Conservation (phyloP, 2,888 invertebrate genomes). For the Coleophora flavipennella region DNA sequence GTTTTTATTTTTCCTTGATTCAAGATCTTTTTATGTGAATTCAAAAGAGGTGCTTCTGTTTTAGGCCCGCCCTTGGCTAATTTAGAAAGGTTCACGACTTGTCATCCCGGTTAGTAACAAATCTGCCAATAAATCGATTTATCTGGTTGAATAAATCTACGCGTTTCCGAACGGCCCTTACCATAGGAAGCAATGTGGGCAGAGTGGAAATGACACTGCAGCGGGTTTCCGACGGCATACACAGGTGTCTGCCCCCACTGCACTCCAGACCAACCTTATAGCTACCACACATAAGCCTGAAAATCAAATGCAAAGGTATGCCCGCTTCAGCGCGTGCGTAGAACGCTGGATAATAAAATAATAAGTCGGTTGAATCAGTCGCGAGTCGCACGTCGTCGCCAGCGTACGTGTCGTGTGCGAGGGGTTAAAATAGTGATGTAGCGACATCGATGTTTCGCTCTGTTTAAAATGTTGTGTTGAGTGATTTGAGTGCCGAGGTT, state of each 20-base stretch:
- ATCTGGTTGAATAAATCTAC: too few species aligned
- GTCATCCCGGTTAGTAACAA: too few species aligned
- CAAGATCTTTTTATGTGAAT: too few species aligned
- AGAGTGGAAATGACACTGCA: conserved; percentile 69
- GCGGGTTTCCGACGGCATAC: conserved; percentile 58
- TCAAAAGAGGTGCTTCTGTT: too few species aligned
- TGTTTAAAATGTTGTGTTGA: not conserved
- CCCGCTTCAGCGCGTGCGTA: conserved; percentile 27
- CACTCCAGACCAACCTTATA: conserved; percentile 19
- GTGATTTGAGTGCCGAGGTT: not conserved
- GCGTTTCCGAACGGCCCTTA: too few species aligned
- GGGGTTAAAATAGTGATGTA: conserved; percentile 34
- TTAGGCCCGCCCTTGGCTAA: too few species aligned
- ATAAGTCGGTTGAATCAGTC: conserved; percentile 28
- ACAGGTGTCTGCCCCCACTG: conserved; percentile 51
- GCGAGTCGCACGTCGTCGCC: conserved; percentile 31
- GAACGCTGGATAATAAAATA: conserved; percentile 15
- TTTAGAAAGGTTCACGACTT: too few species aligned
- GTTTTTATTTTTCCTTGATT: too few species aligned
- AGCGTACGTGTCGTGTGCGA: conserved; percentile 20
- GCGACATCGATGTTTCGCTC: conserved; percentile 28
- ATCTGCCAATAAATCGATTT: too few species aligned
- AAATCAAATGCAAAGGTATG: conserved; percentile 12
- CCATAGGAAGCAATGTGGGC: conserved; percentile 50
- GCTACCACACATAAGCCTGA: conserved; percentile 15